These are phyloP conservation scores for Pheucticus melanocephalus DNA, from an alignment of 2,113 vertebrate species.

Conservation along the genomic window DNA sequence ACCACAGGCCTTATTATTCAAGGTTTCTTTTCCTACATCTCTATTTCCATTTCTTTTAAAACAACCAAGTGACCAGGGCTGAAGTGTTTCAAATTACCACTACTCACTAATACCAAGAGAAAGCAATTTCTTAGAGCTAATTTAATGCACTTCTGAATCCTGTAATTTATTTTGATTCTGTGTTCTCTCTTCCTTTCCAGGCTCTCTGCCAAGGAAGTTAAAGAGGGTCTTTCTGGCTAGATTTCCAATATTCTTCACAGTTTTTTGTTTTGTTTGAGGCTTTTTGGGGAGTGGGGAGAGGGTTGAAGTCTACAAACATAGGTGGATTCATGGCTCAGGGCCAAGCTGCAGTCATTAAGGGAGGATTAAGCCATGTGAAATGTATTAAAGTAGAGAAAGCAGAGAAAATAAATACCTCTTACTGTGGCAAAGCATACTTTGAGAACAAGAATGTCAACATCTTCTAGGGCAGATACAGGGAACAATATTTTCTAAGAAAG, in stretches of 20 bases:
- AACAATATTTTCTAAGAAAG: not conserved
- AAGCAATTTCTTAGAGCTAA: slow-evolving; percentile 52
- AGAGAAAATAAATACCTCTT: not conserved
- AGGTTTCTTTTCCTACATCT: not conserved
- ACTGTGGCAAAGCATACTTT: not conserved
- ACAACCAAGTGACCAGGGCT: not conserved
- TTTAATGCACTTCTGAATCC: slow-evolving; percentile 55
- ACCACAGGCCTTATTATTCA: not conserved
- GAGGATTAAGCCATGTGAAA: not conserved
- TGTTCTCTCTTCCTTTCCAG: slow-evolving; percentile 36
- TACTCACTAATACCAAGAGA: slow-evolving; percentile 24
- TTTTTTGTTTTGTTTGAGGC: not conserved
- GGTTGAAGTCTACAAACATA: not conserved
- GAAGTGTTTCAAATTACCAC: slow-evolving; percentile 33
- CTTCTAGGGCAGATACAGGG: not conserved
- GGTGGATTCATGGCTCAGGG: not conserved
- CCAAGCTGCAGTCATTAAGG: not conserved
- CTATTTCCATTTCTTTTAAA: slow-evolving; percentile 14
- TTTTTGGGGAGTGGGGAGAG: not conserved
- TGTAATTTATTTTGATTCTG: slow-evolving; percentile 58
- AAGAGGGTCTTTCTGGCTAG: slow-evolving; percentile 16
- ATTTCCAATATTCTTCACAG: slow-evolving; percentile 34
- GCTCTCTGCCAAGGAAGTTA: slow-evolving; percentile 37
- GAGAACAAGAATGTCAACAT: not conserved
- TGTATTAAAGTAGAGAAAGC: not conserved